Evolutionary conservation across 2,888 invertebrate species (phyloP).

Genomic region (Dicycla oo): DNA sequence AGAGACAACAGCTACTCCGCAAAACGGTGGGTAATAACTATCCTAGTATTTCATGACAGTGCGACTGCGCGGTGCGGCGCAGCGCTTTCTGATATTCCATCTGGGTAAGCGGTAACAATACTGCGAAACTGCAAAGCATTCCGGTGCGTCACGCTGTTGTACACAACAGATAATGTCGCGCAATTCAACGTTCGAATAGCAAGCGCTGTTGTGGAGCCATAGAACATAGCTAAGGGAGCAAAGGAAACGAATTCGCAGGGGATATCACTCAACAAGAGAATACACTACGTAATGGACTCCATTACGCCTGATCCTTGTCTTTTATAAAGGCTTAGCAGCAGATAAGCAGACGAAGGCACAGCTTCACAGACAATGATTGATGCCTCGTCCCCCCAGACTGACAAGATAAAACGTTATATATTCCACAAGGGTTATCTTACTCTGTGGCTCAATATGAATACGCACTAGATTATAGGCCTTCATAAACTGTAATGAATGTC

Average conservation of each 20-base stretch:
- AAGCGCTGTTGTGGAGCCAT: slow-evolving; percentile 23
- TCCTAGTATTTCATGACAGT: slow-evolving; percentile 69
- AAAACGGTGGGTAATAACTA: slow-evolving; percentile 74
- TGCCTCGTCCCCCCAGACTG: slow-evolving; percentile 71
- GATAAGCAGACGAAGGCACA: slow-evolving; percentile 78
- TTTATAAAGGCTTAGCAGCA: slow-evolving; percentile 72
- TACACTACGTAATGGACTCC: slow-evolving; percentile 74
- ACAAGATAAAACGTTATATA: slow-evolving; percentile 74
- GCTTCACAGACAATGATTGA: slow-evolving; percentile 84
- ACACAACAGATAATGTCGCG: slow-evolving; percentile 67
- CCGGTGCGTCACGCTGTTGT: slow-evolving; percentile 69
- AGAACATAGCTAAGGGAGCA: slow-evolving; percentile 21
- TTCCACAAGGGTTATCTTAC: slow-evolving; percentile 69
- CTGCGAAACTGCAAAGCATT: slow-evolving; percentile 68
- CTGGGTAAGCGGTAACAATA: slow-evolving; percentile 68
- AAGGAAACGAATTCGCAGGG: slow-evolving; percentile 38
- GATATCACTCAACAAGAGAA: slow-evolving; percentile 59
- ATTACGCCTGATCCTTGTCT: slow-evolving; percentile 79
- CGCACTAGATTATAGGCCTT: slow-evolving; percentile 63
- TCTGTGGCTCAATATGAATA: slow-evolving; percentile 68
- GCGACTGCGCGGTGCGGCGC: slow-evolving; percentile 46
- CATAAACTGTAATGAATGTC: slow-evolving; percentile 66
- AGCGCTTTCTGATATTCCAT: slow-evolving; percentile 74
- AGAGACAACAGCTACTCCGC: slow-evolving; percentile 74
- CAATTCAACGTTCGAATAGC: slow-evolving; percentile 55